Conservation (phyloP, 2,888 invertebrate species). For the Acanthosepion lycidas region DNA sequence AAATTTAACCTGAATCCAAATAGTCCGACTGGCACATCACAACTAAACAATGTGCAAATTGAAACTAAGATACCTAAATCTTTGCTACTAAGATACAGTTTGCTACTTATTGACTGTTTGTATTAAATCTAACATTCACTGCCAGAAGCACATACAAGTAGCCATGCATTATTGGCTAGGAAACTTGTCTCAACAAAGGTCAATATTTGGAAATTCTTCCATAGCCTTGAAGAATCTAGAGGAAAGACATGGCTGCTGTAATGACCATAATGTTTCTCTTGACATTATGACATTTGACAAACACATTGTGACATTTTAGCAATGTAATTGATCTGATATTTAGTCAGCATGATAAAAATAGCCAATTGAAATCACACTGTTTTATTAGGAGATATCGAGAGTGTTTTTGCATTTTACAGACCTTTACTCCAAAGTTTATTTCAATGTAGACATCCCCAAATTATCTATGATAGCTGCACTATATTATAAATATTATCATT, state of each 20-base stretch:
- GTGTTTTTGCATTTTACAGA: no score
- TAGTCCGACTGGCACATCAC: background rate
- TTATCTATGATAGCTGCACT: no score
- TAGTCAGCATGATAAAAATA: background rate
- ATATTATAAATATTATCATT: no score
- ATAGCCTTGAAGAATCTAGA: background rate
- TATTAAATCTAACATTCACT: background rate
- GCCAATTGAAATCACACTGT: background rate
- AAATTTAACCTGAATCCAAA: constrained; percentile 33
- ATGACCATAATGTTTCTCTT: background rate
- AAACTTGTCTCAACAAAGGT: constrained; percentile 33
- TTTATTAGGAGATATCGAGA: background rate
- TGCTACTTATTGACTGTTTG: constrained; percentile 33
- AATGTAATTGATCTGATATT: background rate
- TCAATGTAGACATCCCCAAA: no score
- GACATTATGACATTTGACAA: constrained; percentile 17
- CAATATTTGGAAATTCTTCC: constrained; percentile 33
- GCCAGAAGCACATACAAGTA: background rate
- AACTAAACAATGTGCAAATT: constrained; percentile 33
- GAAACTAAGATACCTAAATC: background rate
- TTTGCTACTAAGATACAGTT: background rate
- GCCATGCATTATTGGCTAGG: background rate
- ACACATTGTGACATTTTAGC: constrained; percentile 24
- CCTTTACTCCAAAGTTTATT: no score
- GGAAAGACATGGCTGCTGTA: background rate